A percentile compares a stretch with the other conserved stretches of the same genome.
Evolutionary conservation across 2,113 vertebrate species (phyloP).

Genomic region (Riparia riparia): DNA sequence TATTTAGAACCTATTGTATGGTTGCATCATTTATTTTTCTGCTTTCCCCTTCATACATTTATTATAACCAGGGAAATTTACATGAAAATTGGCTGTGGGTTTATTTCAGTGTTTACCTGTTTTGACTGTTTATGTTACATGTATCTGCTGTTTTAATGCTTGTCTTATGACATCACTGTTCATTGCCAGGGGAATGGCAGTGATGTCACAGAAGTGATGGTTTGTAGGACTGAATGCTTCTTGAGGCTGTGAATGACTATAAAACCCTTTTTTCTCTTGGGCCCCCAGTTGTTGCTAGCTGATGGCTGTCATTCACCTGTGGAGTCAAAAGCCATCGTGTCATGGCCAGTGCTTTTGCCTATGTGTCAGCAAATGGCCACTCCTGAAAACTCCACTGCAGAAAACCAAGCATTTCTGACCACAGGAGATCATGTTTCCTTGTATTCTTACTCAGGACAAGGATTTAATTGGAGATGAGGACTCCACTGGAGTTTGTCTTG

Average conservation of each 20-base stretch:
- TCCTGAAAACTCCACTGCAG: not conserved
- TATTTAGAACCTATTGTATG: slow-evolving; percentile 24
- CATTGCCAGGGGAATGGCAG: not conserved
- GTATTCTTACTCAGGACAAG: not conserved
- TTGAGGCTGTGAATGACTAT: not conserved
- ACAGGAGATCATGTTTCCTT: not conserved
- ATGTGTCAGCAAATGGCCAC: not conserved
- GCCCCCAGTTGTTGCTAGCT: not conserved
- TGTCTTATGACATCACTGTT: not conserved
- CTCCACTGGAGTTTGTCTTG: not conserved
- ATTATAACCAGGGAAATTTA: slow-evolving; percentile 26
- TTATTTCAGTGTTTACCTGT: not conserved
- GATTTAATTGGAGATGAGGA: not conserved
- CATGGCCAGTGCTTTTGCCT: not conserved
- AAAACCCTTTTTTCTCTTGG: not conserved
- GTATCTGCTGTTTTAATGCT: not conserved
- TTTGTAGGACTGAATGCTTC: not conserved
- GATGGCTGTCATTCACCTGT: not conserved
- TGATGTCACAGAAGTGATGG: not conserved
- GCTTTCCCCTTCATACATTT: not conserved
- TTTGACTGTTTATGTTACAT: not conserved
- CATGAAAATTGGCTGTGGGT: slow-evolving; percentile 15
- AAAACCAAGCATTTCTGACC: not conserved
- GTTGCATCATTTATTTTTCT: slow-evolving; percentile 38
- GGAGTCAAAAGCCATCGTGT: not conserved